These are phyloP conservation scores for Coelinius sp. DNA, from an alignment of 2,888 invertebrate species.

Conservation along the genomic window DNA sequence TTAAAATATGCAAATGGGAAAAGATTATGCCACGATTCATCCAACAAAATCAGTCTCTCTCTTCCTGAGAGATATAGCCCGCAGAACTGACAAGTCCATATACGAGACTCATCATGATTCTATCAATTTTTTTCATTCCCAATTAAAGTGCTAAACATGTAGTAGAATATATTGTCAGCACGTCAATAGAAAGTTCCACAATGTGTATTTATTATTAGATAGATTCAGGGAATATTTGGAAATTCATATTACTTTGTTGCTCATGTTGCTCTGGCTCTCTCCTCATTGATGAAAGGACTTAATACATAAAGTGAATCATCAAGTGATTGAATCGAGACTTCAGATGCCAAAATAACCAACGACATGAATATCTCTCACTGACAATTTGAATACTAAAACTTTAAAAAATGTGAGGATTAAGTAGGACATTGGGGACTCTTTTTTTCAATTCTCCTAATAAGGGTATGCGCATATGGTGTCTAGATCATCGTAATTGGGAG, in stretches of 20 bases:
- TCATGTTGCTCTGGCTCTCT: too few relatives aligned
- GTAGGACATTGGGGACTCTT: conserved; percentile 13
- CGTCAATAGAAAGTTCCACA: conserved; percentile 19
- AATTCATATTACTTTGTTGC: not conserved
- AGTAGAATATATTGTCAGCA: conserved; percentile 35
- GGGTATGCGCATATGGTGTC: conserved; percentile 18
- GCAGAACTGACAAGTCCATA: conserved; percentile 27
- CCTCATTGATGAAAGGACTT: too few relatives aligned
- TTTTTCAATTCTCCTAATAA: conserved; percentile 34
- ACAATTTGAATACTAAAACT: too few relatives aligned
- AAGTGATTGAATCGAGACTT: too few relatives aligned
- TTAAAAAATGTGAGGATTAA: conserved; percentile 31
- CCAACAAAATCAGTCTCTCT: conserved; percentile 28
- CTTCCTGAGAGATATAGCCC: conserved; percentile 13
- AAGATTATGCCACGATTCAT: conserved; percentile 48
- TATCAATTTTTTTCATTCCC: not conserved
- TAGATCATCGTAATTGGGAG: conserved; percentile 34
- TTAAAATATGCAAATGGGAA: conserved; percentile 50
- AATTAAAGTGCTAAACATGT: conserved; percentile 6
- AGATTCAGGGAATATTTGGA: not conserved
- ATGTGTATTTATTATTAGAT: not conserved
- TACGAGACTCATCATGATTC: not conserved
- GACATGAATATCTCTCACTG: too few relatives aligned
- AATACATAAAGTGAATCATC: too few relatives aligned
- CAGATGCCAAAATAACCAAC: too few relatives aligned